These are phyloP conservation scores for Microplitis deprimator DNA, from an alignment of 2,888 invertebrate genomes.

Conservation along the genomic window DNA sequence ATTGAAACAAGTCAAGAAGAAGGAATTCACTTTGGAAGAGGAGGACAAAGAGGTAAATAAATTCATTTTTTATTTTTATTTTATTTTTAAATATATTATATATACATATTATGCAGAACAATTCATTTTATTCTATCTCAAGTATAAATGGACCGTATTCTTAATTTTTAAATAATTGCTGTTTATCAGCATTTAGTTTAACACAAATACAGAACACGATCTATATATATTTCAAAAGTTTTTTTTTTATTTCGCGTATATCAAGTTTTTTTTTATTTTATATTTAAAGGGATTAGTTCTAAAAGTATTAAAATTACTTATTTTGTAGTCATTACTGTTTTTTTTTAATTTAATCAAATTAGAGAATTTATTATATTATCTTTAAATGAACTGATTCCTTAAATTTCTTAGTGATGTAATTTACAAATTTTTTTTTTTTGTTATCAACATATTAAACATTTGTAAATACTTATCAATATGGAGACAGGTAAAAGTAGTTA, in stretches of 20 bases:
- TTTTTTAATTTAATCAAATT: too few relatives aligned
- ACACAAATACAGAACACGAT: too few relatives aligned
- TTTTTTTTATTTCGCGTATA: not conserved
- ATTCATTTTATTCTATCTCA: too few relatives aligned
- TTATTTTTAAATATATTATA: not conserved
- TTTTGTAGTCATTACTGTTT: too few relatives aligned
- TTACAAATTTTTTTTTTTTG: constrained; percentile 24
- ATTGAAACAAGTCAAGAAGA: constrained; percentile 99
- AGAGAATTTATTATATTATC: too few relatives aligned
- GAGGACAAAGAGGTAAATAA: constrained; percentile 92
- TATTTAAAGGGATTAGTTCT: not conserved
- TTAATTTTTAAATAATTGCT: too few relatives aligned
- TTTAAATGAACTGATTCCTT: not conserved
- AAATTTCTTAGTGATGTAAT: not conserved
- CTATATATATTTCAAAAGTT: too few relatives aligned
- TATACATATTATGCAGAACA: too few relatives aligned
- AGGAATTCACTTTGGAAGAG: constrained; percentile 98
- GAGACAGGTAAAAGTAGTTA: constrained; percentile 37
- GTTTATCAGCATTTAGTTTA: too few relatives aligned
- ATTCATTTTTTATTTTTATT: not conserved
- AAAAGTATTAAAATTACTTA: too few relatives aligned
- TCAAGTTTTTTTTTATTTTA: not conserved
- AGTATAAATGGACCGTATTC: too few relatives aligned
- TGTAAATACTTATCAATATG: constrained; percentile 18
- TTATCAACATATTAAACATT: constrained; percentile 23